Evolutionary conservation across 2,797 vertebrate genomes (phyloP).

Genomic region (Anisognathus igniventris): DNA sequence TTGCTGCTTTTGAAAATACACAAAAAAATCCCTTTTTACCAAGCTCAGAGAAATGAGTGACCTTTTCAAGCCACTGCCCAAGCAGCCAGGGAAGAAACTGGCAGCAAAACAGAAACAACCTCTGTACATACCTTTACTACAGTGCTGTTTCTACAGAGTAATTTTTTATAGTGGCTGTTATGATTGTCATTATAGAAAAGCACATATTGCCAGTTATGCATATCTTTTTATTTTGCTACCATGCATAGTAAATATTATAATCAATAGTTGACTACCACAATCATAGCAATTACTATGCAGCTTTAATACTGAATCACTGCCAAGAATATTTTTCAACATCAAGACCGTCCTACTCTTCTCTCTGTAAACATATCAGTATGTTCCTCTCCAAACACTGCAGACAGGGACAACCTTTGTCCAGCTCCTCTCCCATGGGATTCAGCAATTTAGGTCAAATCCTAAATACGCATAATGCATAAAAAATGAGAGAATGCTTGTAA

Average conservation of each 20-base stretch:
- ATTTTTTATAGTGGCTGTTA: neutral
- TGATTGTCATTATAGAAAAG: neutral
- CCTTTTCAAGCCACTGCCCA: neutral
- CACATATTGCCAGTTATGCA: neutral
- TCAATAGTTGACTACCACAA: neutral
- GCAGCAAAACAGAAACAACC: neutral
- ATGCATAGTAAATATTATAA: neutral
- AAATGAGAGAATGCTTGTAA: neutral
- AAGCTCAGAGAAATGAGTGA: neutral
- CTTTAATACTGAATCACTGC: neutral
- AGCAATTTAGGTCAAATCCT: neutral
- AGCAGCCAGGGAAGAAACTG: neutral
- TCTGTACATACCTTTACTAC: neutral
- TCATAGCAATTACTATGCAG: neutral
- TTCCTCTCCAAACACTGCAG: neutral
- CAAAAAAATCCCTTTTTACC: neutral
- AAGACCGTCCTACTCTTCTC: neutral
- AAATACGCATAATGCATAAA: neutral
- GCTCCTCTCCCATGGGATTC: neutral
- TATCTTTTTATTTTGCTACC: neutral
- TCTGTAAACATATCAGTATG: neutral
- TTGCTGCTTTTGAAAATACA: neutral
- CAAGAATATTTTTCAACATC: neutral
- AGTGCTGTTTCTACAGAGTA: neutral
- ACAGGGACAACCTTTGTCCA: neutral